Base-by-base conservation (phyloP, 2,888 invertebrate genomes). In the Meiosimyza decipiens region DNA sequence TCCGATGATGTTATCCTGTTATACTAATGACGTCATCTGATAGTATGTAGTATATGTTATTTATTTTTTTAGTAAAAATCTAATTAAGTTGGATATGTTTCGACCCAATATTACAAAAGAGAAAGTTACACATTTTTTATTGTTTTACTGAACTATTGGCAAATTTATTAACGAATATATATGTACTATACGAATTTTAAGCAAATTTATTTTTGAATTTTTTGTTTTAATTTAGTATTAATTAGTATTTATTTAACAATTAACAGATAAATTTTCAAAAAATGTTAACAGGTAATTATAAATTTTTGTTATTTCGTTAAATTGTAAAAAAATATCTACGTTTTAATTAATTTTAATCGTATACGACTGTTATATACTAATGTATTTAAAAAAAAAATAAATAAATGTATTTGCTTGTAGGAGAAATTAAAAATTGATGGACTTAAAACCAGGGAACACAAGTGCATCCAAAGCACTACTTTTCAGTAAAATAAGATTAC, bases 301-400 rank as follows among this genome's bases (percentile, higher is more conserved):
- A 59, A 49, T n/a, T 51, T 51, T 68, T 49, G 50, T 57, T 22
- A 18, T 68, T 68, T 51, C 59, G 51, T 50, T 28, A 16, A 52
- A 54, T 40, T 70, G 70, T 70, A 70, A 70, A 63, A 54, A 67
- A 67, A 67, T 59, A 69, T 33, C 57, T 69, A 59, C 68, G 50
- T 18, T 18, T 62, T 22, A 69, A 47, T 22, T 60, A 51, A n/a
- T 16, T 59, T 28, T 59, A 16, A 40, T 33, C 52, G 59, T 69
- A 67, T 55, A 67, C 67, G 67, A 49, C 67, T 69, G 69, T 57
- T 57, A 68, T 15, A 68, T 47, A 59, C 57, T 68, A 54, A 54
- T 54, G 9, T 54, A 54, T 54, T 18, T 11, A 54, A 54, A 18
- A 16, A 54, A 54, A 54, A 13, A 7, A 40, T 7, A 40, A 9